A percentile compares a stretch with the other conserved stretches of the same genome.
Conservation (phyloP, 2,113 vertebrate species). For the Ivindomyrus marchei region DNA sequence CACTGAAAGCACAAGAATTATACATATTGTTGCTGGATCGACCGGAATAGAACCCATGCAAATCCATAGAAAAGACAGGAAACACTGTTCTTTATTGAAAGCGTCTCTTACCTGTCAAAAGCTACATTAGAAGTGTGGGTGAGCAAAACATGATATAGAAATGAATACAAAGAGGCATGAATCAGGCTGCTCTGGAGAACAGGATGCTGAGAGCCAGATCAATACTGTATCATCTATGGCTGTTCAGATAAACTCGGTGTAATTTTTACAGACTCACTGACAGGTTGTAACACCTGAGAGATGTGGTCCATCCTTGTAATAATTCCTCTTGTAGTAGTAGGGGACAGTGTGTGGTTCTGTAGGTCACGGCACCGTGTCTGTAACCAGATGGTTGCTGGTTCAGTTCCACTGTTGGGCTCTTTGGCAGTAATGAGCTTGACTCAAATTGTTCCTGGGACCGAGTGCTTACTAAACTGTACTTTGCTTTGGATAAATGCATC, state of each 20-base stretch:
- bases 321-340: neutral
- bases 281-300: neutral
- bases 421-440: neutral
- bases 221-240: neutral
- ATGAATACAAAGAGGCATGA: neutral
- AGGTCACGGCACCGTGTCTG: neutral
- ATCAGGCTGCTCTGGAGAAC: neutral
- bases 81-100: neutral
- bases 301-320: neutral
- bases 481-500: neutral
- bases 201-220: neutral
- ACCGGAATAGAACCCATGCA: neutral
- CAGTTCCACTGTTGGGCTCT: neutral
- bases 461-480: neutral
- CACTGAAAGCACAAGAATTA: neutral
- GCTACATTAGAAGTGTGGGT: neutral
- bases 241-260: neutral
- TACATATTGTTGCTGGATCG: neutral
- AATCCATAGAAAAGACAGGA: neutral
- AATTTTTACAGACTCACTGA: neutral
- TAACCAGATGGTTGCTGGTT: neutral
- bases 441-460: neutral
- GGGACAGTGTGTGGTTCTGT: neutral
- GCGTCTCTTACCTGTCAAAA: neutral
- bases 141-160: neutral